Conservation (phyloP, 2,797 vertebrate species). For the Chrosomus eos region DNA sequence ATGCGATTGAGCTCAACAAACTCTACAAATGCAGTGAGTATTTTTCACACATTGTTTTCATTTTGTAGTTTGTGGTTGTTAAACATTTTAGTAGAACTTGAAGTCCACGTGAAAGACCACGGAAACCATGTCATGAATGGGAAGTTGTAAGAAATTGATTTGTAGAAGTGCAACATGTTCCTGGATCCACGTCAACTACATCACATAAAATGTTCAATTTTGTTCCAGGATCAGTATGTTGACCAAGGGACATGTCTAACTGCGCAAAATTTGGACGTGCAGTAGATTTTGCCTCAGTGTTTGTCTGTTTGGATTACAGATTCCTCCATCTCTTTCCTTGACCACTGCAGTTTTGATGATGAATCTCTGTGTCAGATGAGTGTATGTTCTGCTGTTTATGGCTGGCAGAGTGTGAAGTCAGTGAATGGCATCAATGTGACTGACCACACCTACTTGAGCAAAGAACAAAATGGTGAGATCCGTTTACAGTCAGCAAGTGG, state of each 20-base stretch:
- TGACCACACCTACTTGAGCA: conserved; percentile 43
- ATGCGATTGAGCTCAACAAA: conserved; percentile 74
- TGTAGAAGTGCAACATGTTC: no score
- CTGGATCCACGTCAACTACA: no score
- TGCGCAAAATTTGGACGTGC: no score
- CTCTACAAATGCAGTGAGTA: conserved; percentile 88
- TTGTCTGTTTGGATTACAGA: conserved; percentile 15
- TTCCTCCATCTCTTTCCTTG: conserved; percentile 46
- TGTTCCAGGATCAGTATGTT: no score
- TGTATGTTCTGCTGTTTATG: conserved; percentile 14
- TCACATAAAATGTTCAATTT: no score
- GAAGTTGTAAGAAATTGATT: neutral
- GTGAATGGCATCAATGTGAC: conserved; percentile 32
- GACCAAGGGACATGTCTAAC: no score
- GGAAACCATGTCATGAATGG: neutral
- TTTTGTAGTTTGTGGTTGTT: neutral
- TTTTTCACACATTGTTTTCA: neutral
- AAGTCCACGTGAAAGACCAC: neutral
- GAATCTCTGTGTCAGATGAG: conserved; percentile 41
- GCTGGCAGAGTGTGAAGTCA: conserved; percentile 25
- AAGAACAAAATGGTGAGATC: conserved; percentile 40
- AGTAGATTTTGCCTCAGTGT: neutral
- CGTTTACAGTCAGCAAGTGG: neutral
- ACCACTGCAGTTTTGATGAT: conserved; percentile 49
- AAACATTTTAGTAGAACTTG: neutral